Base-by-base conservation (phyloP, 1,140 invertebrate genomes). In the Trachymyrmex cornetzi region DNA sequence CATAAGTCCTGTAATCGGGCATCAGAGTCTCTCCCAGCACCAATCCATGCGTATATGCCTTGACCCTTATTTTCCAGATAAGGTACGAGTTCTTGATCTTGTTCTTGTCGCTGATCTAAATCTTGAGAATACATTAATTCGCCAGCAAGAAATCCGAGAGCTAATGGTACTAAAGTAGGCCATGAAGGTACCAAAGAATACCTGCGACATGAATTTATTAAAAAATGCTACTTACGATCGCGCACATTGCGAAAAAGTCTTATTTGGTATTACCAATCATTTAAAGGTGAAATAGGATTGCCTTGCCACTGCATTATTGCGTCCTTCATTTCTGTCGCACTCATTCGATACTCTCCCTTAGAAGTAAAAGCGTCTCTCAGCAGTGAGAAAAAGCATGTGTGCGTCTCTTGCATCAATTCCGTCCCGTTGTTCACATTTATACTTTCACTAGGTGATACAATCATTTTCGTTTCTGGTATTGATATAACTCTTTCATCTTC, bases 1-100 rank as follows among this genome's bases (percentile, higher is more conserved):
- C 97, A 99, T 24, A 99, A 94, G 7, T 97, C 95, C 5, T 96
- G 94, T 3, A 99, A 95, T 50, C 98, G 96, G 14, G 97, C 96
- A 95, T 99, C 98, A 1, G 98, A 97, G 93, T 99, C 99, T 44
- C 98, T 96, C 0, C 98, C 98, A n/a, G 98, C 98, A 0, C 98
- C 99, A 77, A 99, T 99, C 99, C 99, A 99, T 89, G 99, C 98
- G 95, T 99, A 99, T 87, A 94, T 93, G 61, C 94, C 94, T 91
- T 85, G 95, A 93, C 66, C 97, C 94, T 99, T 99, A 93, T 98
- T 99, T 94, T 99, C 98, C 77, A 99, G 96, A 91, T 98, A 99
- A 4, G 99, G 98, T 4, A 99, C 98, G 95, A 98, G 98, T 90
- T 99, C 98, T 64, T 98, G 97, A 19, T 98, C 98, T 88, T 97